phyloP scores from a whole-genome alignment of 2,888 invertebrate genomes.

The Cybosia mesomella region DNA sequence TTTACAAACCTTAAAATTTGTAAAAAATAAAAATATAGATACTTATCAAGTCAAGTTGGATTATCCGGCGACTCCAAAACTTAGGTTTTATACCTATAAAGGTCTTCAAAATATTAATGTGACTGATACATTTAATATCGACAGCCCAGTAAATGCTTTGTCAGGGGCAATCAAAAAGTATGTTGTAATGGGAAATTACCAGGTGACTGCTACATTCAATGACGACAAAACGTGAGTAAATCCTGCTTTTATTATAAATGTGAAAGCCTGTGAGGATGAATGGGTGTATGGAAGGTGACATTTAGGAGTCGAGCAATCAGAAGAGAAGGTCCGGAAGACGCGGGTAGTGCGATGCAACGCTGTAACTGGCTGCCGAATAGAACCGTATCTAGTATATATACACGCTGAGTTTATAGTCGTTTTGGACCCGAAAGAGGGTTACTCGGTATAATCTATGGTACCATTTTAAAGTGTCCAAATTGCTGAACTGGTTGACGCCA shows the following conservation, averaged over 20 bases:
- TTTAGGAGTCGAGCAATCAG: too few relatives aligned
- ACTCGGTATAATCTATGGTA: too few relatives aligned
- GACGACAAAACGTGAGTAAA: constrained; percentile 6
- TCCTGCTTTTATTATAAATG: background rate
- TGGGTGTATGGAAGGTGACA: too few relatives aligned
- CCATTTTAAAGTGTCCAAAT: too few relatives aligned
- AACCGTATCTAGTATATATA: too few relatives aligned
- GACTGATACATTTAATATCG: background rate
- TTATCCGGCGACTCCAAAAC: background rate
- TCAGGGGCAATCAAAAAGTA: background rate
- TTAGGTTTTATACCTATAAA: background rate
- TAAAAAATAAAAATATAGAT: background rate
- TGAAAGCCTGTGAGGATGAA: too few relatives aligned
- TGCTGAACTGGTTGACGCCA: too few relatives aligned
- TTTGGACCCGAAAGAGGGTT: too few relatives aligned
- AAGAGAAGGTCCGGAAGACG: too few relatives aligned
- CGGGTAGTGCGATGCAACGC: too few relatives aligned
- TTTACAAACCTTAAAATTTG: background rate
- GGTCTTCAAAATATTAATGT: background rate
- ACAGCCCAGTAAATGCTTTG: background rate
- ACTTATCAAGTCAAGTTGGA: background rate
- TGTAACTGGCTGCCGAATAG: too few relatives aligned
- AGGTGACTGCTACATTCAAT: background rate
- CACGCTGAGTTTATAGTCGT: too few relatives aligned
- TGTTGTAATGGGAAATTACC: background rate